phyloP scores from a whole-genome alignment of 1,140 invertebrate genomes.

The Cecropterus lyciades region DNA sequence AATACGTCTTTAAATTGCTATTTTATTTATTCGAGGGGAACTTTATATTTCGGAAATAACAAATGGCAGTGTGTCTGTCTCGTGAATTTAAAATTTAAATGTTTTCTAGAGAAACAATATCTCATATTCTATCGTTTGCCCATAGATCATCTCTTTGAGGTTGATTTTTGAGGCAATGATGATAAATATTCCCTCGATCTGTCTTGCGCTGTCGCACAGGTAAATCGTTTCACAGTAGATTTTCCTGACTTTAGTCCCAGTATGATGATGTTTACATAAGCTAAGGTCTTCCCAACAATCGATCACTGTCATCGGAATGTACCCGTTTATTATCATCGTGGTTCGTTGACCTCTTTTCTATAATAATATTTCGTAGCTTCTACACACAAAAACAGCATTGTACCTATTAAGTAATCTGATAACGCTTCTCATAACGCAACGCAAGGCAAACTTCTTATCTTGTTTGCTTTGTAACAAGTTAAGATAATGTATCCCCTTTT shows the following conservation, averaged over 20 bases:
- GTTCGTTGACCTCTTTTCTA: conserved; percentile 70
- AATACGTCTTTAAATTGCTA: conserved; percentile 18
- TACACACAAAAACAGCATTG: conserved; percentile 55
- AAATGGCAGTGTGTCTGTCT: neutral
- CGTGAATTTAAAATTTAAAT: conserved; percentile 13
- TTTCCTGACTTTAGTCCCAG: conserved; percentile 58
- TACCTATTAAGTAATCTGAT: conserved; percentile 56
- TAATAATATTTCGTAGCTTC: conserved; percentile 56
- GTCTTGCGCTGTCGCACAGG: conserved; percentile 60
- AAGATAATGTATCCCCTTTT: conserved; percentile 29
- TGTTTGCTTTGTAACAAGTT: conserved; percentile 48
- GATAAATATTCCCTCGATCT: conserved; percentile 58
- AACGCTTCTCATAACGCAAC: conserved; percentile 52
- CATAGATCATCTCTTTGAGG: conserved; percentile 38
- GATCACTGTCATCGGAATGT: conserved; percentile 74
- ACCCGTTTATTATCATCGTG: conserved; percentile 64
- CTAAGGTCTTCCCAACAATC: conserved; percentile 73
- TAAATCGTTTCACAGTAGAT: conserved; percentile 62
- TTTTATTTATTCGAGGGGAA: conserved; percentile 13
- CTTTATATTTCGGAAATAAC: conserved; percentile 12
- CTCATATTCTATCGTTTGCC: conserved; percentile 24
- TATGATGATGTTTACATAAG: conserved; percentile 71
- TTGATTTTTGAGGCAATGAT: conserved; percentile 39
- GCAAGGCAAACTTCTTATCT: conserved; percentile 57
- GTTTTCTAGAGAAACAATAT: conserved; percentile 5